A percentile compares a stretch with the other conserved stretches of the same genome.
Conservation (phyloP, 1,140 invertebrate species). For the Aphaenogaster floridana region DNA sequence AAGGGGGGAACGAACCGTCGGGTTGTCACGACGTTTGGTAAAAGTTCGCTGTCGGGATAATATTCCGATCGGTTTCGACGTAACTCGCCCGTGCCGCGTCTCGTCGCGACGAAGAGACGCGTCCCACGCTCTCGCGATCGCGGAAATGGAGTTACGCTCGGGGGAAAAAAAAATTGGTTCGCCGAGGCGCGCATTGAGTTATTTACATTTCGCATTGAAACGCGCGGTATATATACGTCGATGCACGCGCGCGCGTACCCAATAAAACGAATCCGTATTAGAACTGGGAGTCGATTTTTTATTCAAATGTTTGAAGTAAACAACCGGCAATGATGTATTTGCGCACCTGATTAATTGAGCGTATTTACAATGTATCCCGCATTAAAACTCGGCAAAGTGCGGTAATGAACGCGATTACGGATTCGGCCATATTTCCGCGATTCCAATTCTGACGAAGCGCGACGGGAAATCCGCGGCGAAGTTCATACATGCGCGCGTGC, state of each 20-base stretch:
- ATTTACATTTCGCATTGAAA: slow-evolving; percentile 54
- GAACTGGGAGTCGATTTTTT: slow-evolving; percentile 33
- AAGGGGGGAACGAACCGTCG: not conserved
- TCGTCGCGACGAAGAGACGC: slow-evolving; percentile 7
- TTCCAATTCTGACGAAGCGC: not conserved
- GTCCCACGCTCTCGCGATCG: slow-evolving; percentile 4
- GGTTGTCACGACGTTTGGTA: slow-evolving; percentile 39
- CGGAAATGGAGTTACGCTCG: slow-evolving; percentile 41
- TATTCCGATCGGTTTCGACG: slow-evolving; percentile 58
- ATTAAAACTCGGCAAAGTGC: not conserved
- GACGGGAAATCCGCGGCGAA: not conserved
- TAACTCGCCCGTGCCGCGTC: not conserved
- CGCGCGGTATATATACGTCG: not conserved
- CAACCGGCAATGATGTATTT: slow-evolving; percentile 9
- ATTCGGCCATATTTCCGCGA: not conserved
- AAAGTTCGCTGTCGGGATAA: slow-evolving; percentile 37
- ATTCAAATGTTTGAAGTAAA: slow-evolving; percentile 29
- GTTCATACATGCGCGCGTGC: not conserved
- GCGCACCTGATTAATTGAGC: slow-evolving; percentile 29
- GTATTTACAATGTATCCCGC: not conserved
- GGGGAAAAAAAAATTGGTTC: slow-evolving; percentile 34
- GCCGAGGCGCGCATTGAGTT: slow-evolving; percentile 44
- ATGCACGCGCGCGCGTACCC: not conserved
- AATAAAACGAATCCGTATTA: slow-evolving; percentile 39
- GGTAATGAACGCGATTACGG: not conserved